A percentile compares a stretch with the other conserved stretches of the same genome.
These are phyloP conservation scores for Corythoichthys intestinalis DNA, from an alignment of 2,113 vertebrate genomes.

Conservation along the genomic window DNA sequence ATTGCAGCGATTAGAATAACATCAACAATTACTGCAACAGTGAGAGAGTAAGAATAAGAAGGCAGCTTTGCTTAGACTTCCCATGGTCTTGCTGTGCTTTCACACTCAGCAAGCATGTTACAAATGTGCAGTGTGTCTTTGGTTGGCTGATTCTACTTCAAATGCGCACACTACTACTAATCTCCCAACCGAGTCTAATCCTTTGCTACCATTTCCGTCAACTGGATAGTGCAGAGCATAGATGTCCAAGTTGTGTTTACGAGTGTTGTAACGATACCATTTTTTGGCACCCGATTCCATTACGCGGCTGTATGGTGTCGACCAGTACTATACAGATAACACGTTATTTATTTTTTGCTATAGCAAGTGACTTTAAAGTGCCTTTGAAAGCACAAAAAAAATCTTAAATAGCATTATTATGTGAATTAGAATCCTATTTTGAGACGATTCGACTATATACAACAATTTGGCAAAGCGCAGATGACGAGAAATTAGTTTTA, in stretches of 20 bases:
- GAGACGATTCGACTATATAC: too few relatives aligned
- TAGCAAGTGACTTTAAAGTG: too few relatives aligned
- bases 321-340: too few relatives aligned
- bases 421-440: too few relatives aligned
- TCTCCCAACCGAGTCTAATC: constrained; percentile 9
- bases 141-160: constrained; percentile 5
- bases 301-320: too few relatives aligned
- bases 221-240: neutral
- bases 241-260: constrained; percentile 14
- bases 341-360: too few relatives aligned
- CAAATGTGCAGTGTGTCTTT: constrained; percentile 5
- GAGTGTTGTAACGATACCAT: too few relatives aligned
- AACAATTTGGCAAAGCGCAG: too few relatives aligned
- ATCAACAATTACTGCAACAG: constrained; percentile 31
- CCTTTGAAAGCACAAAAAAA: too few relatives aligned
- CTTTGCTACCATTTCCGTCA: constrained; percentile 18
- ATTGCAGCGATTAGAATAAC: constrained; percentile 40
- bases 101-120: constrained; percentile 6
- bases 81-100: neutral
- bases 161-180: neutral
- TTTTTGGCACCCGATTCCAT: too few relatives aligned
- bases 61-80: neutral
- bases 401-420: too few relatives aligned
- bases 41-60: constrained; percentile 11
- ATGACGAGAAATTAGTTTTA: too few relatives aligned